Evolutionary conservation across 2,888 invertebrate species (phyloP).

Genomic region (Rhagonycha fulva): DNA sequence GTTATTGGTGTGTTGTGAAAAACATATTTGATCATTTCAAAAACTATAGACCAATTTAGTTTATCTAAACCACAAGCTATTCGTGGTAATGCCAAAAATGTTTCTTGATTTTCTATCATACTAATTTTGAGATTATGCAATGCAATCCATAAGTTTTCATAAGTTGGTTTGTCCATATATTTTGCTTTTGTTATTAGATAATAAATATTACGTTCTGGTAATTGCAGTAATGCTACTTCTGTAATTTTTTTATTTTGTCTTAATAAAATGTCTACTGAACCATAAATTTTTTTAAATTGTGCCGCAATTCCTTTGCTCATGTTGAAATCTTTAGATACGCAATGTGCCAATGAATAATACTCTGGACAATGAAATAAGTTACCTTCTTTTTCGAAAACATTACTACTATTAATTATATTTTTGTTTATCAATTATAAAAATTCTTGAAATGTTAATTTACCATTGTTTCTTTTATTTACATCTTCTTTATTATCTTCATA

Average conservation of each 20-base stretch:
- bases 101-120: not conserved
- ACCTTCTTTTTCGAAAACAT: not conserved
- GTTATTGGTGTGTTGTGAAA: not conserved
- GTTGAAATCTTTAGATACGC: not conserved
- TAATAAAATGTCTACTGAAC: not conserved
- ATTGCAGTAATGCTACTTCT: not conserved
- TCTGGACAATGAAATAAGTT: not conserved
- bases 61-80: conserved; percentile 2
- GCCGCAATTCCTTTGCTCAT: not conserved
- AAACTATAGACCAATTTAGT: not conserved
- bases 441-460: not conserved
- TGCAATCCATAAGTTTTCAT: not conserved
- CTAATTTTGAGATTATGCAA: not conserved
- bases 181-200: not conserved
- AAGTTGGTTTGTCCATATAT: not conserved
- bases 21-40: not conserved
- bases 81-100: not conserved
- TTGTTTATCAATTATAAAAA: not conserved
- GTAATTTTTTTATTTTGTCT: not conserved
- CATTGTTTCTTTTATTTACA: too few relatives aligned
- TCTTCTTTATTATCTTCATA: too few relatives aligned
- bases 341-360: not conserved
- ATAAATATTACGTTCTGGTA: not conserved
- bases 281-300: not conserved
- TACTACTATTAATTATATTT: not conserved